Conservation (phyloP, 2,113 vertebrate species). For the Solea senegalensis region DNA sequence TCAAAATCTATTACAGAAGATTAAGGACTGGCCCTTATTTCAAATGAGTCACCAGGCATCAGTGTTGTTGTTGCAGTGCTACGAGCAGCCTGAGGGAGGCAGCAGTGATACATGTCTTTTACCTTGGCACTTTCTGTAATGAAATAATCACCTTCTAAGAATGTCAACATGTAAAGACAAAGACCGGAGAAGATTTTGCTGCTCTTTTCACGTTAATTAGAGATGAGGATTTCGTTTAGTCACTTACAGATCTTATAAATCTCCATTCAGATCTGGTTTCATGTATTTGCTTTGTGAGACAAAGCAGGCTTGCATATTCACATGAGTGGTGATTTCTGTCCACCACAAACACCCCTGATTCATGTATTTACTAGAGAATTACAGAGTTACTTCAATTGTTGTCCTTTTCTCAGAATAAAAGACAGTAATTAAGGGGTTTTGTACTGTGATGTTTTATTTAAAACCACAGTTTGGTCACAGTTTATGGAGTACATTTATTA, state of each 20-base stretch:
- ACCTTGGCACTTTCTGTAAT: neutral
- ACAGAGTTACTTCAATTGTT: too few species aligned
- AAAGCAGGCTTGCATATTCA: too few species aligned
- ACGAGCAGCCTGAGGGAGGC: conserved; percentile 59
- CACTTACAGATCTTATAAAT: neutral
- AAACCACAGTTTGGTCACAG: too few species aligned
- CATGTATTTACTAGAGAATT: too few species aligned
- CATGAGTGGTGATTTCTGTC: too few species aligned
- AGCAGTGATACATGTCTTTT: conserved; percentile 42
- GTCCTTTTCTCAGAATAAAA: too few species aligned
- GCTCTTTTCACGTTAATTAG: neutral
- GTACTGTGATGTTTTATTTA: too few species aligned
- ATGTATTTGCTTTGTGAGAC: neutral
- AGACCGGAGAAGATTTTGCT: neutral
- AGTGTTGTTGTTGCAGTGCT: conserved; percentile 54
- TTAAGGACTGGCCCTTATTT: conserved; percentile 5
- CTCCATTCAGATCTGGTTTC: neutral
- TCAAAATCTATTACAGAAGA: conserved; percentile 7
- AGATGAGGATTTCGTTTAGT: neutral
- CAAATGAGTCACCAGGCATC: conserved; percentile 35
- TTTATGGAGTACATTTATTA: conserved; percentile 4
- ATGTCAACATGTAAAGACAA: conserved; percentile 19
- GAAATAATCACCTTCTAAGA: neutral
- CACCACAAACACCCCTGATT: too few species aligned
- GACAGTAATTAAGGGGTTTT: too few species aligned